These are phyloP conservation scores for Xerus inauris DNA, from an alignment of 2,113 vertebrate species.

Conservation along the genomic window DNA sequence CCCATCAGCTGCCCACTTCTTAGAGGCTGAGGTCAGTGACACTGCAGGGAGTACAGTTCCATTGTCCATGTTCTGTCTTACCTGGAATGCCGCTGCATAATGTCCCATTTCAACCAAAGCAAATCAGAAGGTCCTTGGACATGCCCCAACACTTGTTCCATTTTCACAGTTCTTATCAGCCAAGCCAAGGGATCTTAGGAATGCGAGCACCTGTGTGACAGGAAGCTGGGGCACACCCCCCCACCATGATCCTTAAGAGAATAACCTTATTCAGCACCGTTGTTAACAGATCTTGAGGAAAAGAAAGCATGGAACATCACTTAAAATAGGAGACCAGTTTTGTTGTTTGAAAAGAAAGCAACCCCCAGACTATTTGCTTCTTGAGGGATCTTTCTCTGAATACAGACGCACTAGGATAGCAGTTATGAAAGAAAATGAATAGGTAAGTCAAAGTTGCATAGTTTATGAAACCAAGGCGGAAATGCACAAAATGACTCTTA, in stretches of 20 bases:
- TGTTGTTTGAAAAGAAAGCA: not conserved
- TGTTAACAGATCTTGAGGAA: not conserved
- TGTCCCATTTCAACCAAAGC: not conserved
- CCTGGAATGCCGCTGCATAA: not conserved
- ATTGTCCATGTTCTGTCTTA: not conserved
- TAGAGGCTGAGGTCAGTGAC: rapidly evolving
- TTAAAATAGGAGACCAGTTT: not conserved
- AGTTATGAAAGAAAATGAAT: not conserved
- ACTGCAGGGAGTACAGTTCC: not conserved
- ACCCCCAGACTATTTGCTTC: not conserved
- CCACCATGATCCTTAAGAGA: rapidly evolving
- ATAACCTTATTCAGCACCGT: rapidly evolving
- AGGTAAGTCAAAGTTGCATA: not conserved
- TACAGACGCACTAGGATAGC: not conserved
- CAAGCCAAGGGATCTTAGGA: not conserved
- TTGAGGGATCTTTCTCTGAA: not conserved
- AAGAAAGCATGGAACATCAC: not conserved
- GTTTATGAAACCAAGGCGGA: not conserved
- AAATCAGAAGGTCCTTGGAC: not conserved
- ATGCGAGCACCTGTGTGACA: not conserved
- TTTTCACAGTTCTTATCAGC: not conserved
- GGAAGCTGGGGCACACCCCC: not conserved
- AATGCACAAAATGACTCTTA: not conserved
- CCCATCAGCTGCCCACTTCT: rapidly evolving
- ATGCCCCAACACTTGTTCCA: not conserved